Conservation (phyloP, 2,113 vertebrate genomes). For the Vombatus ursinus region DNA sequence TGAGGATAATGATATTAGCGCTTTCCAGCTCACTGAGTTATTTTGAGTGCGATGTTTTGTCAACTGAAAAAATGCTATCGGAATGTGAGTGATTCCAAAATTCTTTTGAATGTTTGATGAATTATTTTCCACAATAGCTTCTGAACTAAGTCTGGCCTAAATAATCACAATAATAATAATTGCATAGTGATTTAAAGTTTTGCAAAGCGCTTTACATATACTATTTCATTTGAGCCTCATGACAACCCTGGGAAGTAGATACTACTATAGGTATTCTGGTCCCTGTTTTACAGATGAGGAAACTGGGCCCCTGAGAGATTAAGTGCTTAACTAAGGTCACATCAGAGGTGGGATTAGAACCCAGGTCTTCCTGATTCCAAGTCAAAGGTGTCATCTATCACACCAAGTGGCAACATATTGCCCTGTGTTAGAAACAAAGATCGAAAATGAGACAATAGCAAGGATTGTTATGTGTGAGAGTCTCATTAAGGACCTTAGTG, state of each 20-base stretch:
- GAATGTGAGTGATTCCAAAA: background rate
- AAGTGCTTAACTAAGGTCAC: background rate
- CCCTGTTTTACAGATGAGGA: background rate
- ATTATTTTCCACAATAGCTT: background rate
- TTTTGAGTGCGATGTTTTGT: background rate
- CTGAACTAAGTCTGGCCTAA: background rate
- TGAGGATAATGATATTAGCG: background rate
- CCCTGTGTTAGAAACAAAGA: background rate
- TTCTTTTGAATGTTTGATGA: background rate
- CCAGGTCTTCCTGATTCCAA: background rate
- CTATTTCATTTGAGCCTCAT: background rate
- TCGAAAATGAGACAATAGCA: background rate
- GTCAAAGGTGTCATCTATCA: background rate
- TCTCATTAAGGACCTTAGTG: background rate
- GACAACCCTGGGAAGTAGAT: background rate
- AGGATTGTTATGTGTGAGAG: background rate
- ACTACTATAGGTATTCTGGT: background rate
- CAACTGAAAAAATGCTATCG: background rate
- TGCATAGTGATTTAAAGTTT: background rate
- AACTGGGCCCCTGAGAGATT: background rate
- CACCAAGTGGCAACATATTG: background rate
- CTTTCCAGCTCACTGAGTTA: background rate
- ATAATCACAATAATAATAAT: background rate
- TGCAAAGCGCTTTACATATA: background rate
- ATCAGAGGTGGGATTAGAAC: background rate